phyloP scores from a whole-genome alignment of 2,113 vertebrate genomes.

The Sturnus vulgaris region DNA sequence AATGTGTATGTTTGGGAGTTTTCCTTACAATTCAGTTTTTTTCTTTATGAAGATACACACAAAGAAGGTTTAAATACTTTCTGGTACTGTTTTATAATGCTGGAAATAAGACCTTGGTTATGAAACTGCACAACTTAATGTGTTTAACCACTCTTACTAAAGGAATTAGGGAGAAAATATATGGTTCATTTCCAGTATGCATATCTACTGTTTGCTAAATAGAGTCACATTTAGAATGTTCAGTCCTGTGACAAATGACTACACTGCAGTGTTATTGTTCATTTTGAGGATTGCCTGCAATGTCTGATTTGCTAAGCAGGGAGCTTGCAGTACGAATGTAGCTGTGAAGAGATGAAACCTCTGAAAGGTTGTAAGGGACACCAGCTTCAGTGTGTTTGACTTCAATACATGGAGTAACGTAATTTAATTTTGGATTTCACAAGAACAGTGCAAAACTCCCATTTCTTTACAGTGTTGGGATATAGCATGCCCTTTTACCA shows the following conservation, averaged over 20 bases:
- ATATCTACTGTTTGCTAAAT: background rate
- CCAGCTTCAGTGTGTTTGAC: background rate
- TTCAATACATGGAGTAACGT: background rate
- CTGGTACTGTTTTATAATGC: background rate
- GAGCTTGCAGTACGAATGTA: background rate
- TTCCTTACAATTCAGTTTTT: background rate
- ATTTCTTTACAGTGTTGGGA: background rate
- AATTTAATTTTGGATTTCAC: conserved; percentile 37
- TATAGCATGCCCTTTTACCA: background rate
- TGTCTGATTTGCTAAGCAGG: background rate
- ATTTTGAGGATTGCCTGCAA: background rate
- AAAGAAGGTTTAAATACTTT: background rate
- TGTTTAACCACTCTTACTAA: conserved; percentile 6
- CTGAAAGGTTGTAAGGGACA: background rate
- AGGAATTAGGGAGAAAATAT: background rate
- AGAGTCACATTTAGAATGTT: background rate
- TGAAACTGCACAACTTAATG: background rate
- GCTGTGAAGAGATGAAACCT: background rate
- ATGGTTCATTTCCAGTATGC: background rate
- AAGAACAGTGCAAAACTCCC: conserved; percentile 28
- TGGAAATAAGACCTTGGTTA: background rate
- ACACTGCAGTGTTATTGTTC: background rate
- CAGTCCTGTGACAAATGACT: background rate
- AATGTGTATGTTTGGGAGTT: background rate
- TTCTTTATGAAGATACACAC: background rate